A percentile compares a stretch with the other conserved stretches of the same genome.
phyloP scores from a whole-genome alignment of 2,113 vertebrate species.

The Labeo rohita region DNA sequence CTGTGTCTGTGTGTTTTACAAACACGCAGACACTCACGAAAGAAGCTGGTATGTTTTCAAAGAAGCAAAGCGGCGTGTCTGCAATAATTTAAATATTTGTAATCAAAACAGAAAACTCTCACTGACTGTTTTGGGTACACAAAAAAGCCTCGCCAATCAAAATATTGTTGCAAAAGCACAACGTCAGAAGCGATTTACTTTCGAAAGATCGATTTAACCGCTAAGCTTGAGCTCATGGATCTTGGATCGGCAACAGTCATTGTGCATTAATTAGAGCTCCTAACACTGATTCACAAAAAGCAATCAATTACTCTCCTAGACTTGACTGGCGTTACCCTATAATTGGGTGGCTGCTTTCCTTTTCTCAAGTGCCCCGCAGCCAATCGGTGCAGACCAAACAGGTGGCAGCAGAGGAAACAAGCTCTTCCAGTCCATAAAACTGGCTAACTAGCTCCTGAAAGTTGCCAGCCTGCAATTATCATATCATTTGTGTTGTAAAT shows the following conservation, averaged over 20 bases:
- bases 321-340: constrained; percentile 60
- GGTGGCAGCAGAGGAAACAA: constrained; percentile 71
- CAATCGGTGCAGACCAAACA: constrained; percentile 67
- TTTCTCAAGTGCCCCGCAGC: constrained; percentile 63
- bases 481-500: constrained; percentile 72
- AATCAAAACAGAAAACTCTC: constrained; percentile 59
- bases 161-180: constrained; percentile 35
- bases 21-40: constrained; percentile 54
- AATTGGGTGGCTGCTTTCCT: constrained; percentile 60
- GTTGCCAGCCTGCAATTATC: constrained; percentile 71
- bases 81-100: constrained; percentile 42
- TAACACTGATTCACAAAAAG: constrained; percentile 65
- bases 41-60: constrained; percentile 34
- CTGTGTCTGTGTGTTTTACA: constrained; percentile 61
- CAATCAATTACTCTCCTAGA: constrained; percentile 63
- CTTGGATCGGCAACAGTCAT: constrained; percentile 61
- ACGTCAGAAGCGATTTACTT: constrained; percentile 30
- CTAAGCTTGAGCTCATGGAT: constrained; percentile 21
- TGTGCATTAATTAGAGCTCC: constrained; percentile 67
- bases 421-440: constrained; percentile 75
- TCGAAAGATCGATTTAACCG: constrained; percentile 12
- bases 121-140: constrained; percentile 54
- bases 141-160: constrained; percentile 29
- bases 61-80: constrained; percentile 45
- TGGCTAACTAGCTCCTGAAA: constrained; percentile 63